phyloP scores from a whole-genome alignment of 2,113 vertebrate genomes.

The Bungarus multicinctus region DNA sequence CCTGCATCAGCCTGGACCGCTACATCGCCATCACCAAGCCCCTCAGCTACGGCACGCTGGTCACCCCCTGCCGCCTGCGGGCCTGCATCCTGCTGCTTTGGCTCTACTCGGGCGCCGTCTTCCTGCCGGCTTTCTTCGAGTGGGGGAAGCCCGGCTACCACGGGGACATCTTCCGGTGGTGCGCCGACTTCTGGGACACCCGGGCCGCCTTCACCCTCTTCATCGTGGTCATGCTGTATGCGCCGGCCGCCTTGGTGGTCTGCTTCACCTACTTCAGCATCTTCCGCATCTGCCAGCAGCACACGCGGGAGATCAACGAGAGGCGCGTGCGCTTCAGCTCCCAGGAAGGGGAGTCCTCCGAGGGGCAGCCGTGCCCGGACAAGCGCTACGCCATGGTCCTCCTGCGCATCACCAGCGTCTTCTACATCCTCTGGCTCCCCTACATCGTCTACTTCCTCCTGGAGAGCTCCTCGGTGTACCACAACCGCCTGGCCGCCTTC shows the following conservation, averaged over 20 bases:
- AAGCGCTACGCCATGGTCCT: constrained; percentile 95
- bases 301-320: constrained; percentile 93
- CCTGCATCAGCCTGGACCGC: constrained; percentile 95
- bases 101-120: constrained; percentile 91
- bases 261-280: constrained; percentile 98
- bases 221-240: constrained; percentile 89
- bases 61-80: constrained; percentile 91
- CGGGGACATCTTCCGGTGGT: constrained; percentile 93
- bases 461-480: constrained; percentile 89
- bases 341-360: constrained; percentile 73
- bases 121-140: constrained; percentile 89
- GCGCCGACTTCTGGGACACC: constrained; percentile 86
- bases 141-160: constrained; percentile 99
- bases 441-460: constrained; percentile 97
- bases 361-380: constrained; percentile 82
- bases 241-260: constrained; percentile 88
- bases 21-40: constrained; percentile 94
- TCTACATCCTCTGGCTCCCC: constrained; percentile 96
- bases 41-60: constrained; percentile 87
- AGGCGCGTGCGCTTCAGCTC: constrained; percentile 89
- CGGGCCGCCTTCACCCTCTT: constrained; percentile 88
- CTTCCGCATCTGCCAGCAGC: constrained; percentile 97
- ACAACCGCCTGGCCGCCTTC: constrained; percentile 85
- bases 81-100: constrained; percentile 91
- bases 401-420: constrained; percentile 96